These are phyloP conservation scores for Drosophila mayaguana DNA, from an alignment of 2,888 invertebrate genomes.

Conservation along the genomic window DNA sequence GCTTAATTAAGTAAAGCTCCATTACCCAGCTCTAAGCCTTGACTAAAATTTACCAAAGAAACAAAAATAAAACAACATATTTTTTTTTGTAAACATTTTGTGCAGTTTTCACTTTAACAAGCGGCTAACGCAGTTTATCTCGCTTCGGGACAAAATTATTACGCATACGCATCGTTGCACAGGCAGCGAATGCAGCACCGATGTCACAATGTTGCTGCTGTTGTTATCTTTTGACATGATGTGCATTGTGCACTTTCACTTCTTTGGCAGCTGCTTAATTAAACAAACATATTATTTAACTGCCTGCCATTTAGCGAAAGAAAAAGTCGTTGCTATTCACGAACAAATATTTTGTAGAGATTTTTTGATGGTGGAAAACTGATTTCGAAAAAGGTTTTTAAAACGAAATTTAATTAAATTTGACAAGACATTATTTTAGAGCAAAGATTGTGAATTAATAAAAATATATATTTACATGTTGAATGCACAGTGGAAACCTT, in stretches of 20 bases:
- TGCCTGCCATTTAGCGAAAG: slow-evolving; percentile 44
- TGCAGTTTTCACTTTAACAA: slow-evolving; percentile 61
- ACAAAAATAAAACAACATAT: not conserved
- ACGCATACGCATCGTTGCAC: slow-evolving; percentile 74
- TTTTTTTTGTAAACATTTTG: slow-evolving; percentile 15
- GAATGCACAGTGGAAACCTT: not conserved
- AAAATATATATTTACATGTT: not conserved
- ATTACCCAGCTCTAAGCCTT: slow-evolving; percentile 4
- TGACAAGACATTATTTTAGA: not conserved
- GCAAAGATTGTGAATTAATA: not conserved
- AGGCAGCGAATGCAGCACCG: slow-evolving; percentile 19
- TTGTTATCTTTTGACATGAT: slow-evolving; percentile 32
- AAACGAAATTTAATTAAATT: not conserved
- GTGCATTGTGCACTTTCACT: slow-evolving; percentile 63
- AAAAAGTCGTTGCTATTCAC: slow-evolving; percentile 39
- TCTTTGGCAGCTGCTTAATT: slow-evolving; percentile 56
- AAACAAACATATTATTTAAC: slow-evolving; percentile 71
- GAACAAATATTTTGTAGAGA: slow-evolving; percentile 16
- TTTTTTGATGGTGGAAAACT: not conserved
- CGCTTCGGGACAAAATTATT: slow-evolving; percentile 60
- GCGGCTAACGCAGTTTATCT: slow-evolving; percentile 25
- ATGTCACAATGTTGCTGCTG: slow-evolving; percentile 25
- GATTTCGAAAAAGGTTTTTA: not conserved
- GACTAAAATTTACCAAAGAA: slow-evolving; percentile 15
- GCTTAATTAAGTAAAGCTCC: slow-evolving; percentile 44